These are phyloP conservation scores for Lepidostoma basale DNA, from an alignment of 1,140 invertebrate species.

Conservation along the genomic window DNA sequence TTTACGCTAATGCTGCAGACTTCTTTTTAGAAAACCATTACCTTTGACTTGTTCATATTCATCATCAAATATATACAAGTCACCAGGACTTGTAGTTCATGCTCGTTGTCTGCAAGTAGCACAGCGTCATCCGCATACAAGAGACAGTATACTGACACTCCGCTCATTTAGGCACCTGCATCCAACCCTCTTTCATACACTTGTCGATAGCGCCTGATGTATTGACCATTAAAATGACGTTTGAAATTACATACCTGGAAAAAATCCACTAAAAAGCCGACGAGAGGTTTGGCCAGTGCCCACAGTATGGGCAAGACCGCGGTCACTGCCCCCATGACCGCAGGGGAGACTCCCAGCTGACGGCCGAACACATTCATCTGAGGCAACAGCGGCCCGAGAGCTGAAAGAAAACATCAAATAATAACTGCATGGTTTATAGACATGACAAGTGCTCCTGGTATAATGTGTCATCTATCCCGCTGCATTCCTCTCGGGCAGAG, in stretches of 20 bases:
- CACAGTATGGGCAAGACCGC: slow-evolving; percentile 73
- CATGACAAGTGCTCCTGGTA: too few species aligned
- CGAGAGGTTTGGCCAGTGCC: slow-evolving; percentile 73
- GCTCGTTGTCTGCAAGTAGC: background rate
- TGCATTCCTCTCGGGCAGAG: too few species aligned
- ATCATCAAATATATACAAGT: too few species aligned
- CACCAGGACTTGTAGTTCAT: background rate
- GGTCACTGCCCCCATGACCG: slow-evolving; percentile 74
- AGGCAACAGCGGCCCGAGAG: slow-evolving; percentile 77
- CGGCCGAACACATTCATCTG: slow-evolving; percentile 76
- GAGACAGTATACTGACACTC: background rate
- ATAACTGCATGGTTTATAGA: background rate
- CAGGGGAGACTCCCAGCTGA: slow-evolving; percentile 74
- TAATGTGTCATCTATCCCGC: too few species aligned
- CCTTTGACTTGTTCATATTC: too few species aligned
- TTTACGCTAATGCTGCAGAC: too few species aligned
- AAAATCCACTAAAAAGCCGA: slow-evolving; percentile 74
- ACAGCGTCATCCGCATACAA: background rate
- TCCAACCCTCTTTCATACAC: background rate
- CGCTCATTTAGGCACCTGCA: background rate
- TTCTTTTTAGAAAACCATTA: too few species aligned
- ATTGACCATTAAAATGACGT: background rate
- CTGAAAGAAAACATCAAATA: slow-evolving; percentile 64
- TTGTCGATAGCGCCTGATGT: background rate
- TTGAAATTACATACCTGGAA: slow-evolving; percentile 53